phyloP scores from a whole-genome alignment of 1,140 invertebrate species.

The Aphaenogaster ashmeadi region DNA sequence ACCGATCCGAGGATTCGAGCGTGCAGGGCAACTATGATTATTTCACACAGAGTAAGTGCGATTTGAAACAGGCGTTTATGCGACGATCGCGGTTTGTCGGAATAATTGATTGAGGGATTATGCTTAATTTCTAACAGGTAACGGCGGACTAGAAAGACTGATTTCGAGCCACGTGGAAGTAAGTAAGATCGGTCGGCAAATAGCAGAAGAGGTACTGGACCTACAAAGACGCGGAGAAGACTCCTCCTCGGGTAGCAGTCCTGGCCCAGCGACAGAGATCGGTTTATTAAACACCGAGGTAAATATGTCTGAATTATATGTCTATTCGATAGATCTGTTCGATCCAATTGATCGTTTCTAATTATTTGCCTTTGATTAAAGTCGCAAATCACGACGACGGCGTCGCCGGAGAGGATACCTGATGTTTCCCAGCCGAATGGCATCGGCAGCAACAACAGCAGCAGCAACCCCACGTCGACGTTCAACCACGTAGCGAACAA shows the following conservation, averaged over 20 bases:
- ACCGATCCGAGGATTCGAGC: constrained; percentile 85
- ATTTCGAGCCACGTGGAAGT: constrained; percentile 92
- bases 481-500: constrained; percentile 84
- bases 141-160: constrained; percentile 90
- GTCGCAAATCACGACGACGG: constrained; percentile 72
- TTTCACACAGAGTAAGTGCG: constrained; percentile 88
- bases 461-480: constrained; percentile 75
- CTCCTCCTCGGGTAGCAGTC: constrained; percentile 87
- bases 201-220: constrained; percentile 91
- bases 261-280: constrained; percentile 82
- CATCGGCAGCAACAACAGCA: constrained; percentile 78
- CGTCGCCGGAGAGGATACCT: constrained; percentile 78
- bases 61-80: neutral
- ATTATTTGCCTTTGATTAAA: constrained; percentile 17
- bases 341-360: neutral
- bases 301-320: constrained; percentile 52
- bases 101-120: neutral
- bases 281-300: constrained; percentile 82
- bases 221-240: constrained; percentile 87
- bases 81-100: neutral
- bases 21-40: constrained; percentile 89
- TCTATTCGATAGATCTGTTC: no score
- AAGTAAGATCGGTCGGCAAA: constrained; percentile 93
- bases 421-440: constrained; percentile 75
- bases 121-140: constrained; percentile 74